Evolutionary conservation across 2,888 invertebrate genomes (phyloP).

Genomic region (Pocota personata): DNA sequence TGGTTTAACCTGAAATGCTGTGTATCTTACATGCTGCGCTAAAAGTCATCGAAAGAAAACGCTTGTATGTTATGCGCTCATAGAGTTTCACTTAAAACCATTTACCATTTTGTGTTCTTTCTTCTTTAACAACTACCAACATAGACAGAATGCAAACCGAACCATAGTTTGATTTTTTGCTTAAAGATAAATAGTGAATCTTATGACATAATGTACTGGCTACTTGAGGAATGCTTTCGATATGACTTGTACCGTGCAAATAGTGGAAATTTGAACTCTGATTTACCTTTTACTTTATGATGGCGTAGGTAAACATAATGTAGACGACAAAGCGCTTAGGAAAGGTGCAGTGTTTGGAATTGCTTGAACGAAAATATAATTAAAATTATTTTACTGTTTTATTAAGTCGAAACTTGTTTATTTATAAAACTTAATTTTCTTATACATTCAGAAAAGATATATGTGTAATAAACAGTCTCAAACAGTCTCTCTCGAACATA

Average conservation of each 20-base stretch:
- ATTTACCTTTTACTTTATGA: constrained; percentile 3
- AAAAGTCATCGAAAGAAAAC: background rate
- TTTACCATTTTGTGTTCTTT: background rate
- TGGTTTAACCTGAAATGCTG: background rate
- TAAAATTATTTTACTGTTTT: background rate
- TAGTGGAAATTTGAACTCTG: constrained; percentile 1
- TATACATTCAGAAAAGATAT: too few relatives aligned
- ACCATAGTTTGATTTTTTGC: background rate
- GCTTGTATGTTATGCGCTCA: constrained; percentile 1
- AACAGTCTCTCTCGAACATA: too few relatives aligned
- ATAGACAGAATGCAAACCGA: background rate
- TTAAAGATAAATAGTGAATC: background rate
- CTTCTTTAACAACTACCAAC: background rate
- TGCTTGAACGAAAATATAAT: background rate
- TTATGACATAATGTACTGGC: background rate
- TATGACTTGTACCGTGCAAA: background rate
- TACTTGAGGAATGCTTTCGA: background rate
- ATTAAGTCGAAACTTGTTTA: background rate
- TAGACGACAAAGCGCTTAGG: background rate
- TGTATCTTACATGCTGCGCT: background rate
- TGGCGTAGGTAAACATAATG: constrained; percentile 1
- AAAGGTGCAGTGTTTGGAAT: background rate
- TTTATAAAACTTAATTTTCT: too few relatives aligned
- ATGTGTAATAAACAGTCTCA: too few relatives aligned
- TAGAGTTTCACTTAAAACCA: background rate